These are phyloP conservation scores for Asarcornis scutulata DNA, from an alignment of 2,113 vertebrate species.

Conservation along the genomic window DNA sequence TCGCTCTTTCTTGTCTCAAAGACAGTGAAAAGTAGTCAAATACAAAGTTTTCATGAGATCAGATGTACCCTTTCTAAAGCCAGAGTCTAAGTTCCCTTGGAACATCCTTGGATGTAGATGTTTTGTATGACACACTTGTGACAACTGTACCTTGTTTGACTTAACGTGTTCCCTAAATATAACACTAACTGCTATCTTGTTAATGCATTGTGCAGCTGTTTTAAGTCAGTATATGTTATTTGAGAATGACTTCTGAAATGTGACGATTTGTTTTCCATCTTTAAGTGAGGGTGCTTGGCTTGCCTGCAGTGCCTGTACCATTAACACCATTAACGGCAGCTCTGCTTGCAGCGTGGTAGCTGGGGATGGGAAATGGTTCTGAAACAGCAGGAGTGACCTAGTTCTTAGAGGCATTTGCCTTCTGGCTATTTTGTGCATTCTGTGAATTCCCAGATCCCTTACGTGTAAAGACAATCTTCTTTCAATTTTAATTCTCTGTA, in stretches of 20 bases:
- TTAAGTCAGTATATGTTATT: accelerated
- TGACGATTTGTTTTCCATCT: neutral
- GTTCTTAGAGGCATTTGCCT: slow-evolving; percentile 70
- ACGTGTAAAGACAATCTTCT: neutral
- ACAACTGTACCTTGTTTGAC: accelerated
- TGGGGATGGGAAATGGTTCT: slow-evolving; percentile 49
- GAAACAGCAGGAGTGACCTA: slow-evolving; percentile 70
- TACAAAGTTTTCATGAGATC: neutral
- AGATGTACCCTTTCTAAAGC: accelerated
- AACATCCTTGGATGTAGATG: accelerated
- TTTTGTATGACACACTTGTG: accelerated
- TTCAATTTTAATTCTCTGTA: neutral
- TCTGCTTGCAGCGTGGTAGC: neutral
- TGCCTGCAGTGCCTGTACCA: accelerated
- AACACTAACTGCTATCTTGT: accelerated
- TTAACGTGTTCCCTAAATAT: accelerated
- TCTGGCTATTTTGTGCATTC: slow-evolving; percentile 25
- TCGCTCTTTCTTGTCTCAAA: neutral
- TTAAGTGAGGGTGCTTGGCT: neutral
- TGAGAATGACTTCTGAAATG: neutral
- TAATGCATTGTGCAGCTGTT: neutral
- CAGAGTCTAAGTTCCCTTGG: accelerated
- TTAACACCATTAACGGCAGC: neutral
- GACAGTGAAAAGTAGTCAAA: neutral
- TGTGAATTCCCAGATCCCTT: slow-evolving; percentile 14